Conservation (phyloP, 2,113 vertebrate genomes). For the Barnardius zonarius region DNA sequence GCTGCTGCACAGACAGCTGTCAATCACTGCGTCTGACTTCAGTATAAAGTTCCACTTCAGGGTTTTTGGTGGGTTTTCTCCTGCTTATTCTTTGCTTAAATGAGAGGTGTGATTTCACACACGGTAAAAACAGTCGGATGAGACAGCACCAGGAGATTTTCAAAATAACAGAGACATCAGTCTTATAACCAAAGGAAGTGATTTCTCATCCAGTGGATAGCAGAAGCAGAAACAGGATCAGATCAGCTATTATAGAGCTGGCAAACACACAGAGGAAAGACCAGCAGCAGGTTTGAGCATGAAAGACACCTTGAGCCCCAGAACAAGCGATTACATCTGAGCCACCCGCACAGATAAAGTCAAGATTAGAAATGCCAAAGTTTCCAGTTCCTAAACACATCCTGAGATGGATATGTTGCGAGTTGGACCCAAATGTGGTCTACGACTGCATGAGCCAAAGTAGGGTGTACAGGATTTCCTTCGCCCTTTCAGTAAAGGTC, state of each 20-base stretch:
- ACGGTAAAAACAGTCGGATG: background rate
- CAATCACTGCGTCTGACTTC: background rate
- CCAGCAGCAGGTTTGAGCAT: background rate
- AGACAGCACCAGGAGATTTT: background rate
- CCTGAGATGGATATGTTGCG: background rate
- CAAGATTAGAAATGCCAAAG: conserved; percentile 57
- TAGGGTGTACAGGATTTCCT: background rate
- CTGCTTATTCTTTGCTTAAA: background rate
- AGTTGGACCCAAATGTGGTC: background rate
- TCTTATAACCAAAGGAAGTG: background rate
- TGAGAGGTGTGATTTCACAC: background rate
- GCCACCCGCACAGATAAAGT: background rate
- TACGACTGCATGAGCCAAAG: background rate
- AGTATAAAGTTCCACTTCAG: background rate
- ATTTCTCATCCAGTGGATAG: background rate
- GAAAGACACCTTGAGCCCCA: background rate
- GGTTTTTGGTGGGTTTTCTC: background rate
- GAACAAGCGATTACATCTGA: background rate
- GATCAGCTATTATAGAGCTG: conserved; percentile 23
- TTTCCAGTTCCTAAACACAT: background rate
- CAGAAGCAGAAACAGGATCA: conserved; percentile 48
- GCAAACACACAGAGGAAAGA: conserved; percentile 40
- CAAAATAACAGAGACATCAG: background rate
- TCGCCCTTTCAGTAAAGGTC: background rate
- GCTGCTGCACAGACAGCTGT: background rate